Base-by-base conservation (phyloP, 2,797 vertebrate species). In the Melanogrammus aeglefinus region DNA sequence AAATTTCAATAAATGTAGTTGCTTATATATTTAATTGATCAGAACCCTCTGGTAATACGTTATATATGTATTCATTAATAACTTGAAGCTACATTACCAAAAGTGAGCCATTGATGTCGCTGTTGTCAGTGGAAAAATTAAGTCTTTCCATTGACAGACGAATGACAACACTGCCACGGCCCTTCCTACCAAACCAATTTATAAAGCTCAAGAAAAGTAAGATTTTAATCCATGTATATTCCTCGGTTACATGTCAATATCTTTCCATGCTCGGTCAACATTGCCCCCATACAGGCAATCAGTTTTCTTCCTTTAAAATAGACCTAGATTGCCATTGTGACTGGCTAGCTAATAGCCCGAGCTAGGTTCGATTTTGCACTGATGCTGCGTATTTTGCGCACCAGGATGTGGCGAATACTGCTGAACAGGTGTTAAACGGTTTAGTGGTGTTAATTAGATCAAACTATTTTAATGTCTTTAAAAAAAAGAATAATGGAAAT, bases 121-220 rank as follows among this genome's bases (percentile, higher is more conserved):
- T 85, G 81, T 86, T 87, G 6, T 1, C 81, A 0, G 36, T 0
- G 21, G 33, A 2, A 0, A 0, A 4, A 5, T 14, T 12, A 12
- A 75, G 66, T 86, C 84, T 83, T 89, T 85, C 83, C 85, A 83
- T 80, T 86, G 86, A 84, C 86, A 84, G 73, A n/a, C 78, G 85
- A 79, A 88, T 86, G 88, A 90, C 78, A 91, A 78, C 86, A 87
- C 72, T 70, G 82, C 77, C 47, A 81, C 86, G 88, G 87, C 87
- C 86, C 75, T 76, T 77, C 69, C 70, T 73, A 82, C 79, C 75
- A 81, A 79, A n/a, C 75, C 75, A 71, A 76, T 41, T 31, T 63
- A 73, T 44, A 80, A 87, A 87, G 79, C 85, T 75, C 78, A 75
- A 80, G 41, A 74, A 77, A 87, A 93, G 92, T 93, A 89, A 88